Evolutionary conservation across 1,140 invertebrate species (phyloP).

Genomic region (Tetramorium parvispinum): DNA sequence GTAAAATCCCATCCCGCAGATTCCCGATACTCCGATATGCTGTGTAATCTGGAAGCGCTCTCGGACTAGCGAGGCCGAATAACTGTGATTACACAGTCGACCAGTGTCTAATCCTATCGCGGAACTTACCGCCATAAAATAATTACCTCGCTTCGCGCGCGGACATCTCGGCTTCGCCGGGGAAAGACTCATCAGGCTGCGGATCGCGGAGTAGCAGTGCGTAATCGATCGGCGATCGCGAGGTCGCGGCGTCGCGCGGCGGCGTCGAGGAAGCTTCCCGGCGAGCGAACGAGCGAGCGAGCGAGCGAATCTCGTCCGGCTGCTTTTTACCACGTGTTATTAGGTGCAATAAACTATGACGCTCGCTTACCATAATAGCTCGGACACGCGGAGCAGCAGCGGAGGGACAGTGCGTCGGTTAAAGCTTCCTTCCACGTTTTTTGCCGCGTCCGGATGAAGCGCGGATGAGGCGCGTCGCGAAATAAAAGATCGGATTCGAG

Average conservation of each 20-base stretch:
- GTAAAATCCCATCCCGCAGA: constrained; percentile 8
- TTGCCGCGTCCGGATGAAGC: neutral
- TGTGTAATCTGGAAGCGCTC: constrained; percentile 12
- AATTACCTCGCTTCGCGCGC: constrained; percentile 34
- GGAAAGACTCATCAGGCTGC: constrained; percentile 16
- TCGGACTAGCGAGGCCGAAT: constrained; percentile 24
- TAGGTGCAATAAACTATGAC: constrained; percentile 66
- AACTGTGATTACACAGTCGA: constrained; percentile 36
- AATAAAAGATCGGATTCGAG: constrained; percentile 41
- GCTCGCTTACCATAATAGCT: constrained; percentile 65
- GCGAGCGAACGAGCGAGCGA: neutral
- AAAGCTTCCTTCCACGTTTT: constrained; percentile 24
- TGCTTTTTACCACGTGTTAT: constrained; percentile 61
- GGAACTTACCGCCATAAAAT: constrained; percentile 43
- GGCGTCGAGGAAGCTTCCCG: constrained; percentile 31
- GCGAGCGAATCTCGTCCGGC: constrained; percentile 50
- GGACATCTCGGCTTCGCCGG: constrained; percentile 14
- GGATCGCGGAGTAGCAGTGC: constrained; percentile 17
- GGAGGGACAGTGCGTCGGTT: constrained; percentile 25
- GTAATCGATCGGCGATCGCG: constrained; percentile 50
- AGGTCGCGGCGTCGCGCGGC: neutral
- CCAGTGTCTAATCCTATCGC: constrained; percentile 43
- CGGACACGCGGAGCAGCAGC: constrained; percentile 16
- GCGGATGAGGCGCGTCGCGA: constrained; percentile 7
- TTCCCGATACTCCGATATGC: neutral